These are phyloP conservation scores for Equus przewalskii DNA, from an alignment of 2,113 vertebrate genomes.

Conservation along the genomic window DNA sequence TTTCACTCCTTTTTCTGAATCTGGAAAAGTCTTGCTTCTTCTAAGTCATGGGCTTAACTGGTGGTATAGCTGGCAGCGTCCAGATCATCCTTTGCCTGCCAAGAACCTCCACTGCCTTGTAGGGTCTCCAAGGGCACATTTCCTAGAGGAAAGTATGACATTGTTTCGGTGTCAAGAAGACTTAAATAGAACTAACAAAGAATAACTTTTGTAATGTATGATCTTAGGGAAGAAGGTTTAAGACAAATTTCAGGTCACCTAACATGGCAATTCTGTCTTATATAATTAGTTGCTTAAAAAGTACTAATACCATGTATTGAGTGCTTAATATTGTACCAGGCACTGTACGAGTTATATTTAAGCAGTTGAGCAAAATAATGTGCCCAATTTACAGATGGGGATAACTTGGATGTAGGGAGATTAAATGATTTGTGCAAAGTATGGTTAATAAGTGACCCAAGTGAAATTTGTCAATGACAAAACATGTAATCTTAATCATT, in stretches of 20 bases:
- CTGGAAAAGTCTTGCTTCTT: not conserved
- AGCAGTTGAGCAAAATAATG: not conserved
- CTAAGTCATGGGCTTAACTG: not conserved
- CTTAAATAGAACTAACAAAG: not conserved
- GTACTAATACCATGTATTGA: not conserved
- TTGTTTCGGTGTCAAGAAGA: not conserved
- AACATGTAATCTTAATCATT: not conserved
- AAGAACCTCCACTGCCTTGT: not conserved
- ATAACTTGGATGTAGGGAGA: not conserved
- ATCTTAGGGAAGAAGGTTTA: not conserved
- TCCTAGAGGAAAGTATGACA: not conserved
- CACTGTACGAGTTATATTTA: not conserved
- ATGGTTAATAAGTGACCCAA: not conserved
- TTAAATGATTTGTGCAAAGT: slow-evolving; percentile 7
- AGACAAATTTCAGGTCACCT: not conserved
- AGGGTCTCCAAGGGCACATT: not conserved
- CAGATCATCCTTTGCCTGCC: not conserved
- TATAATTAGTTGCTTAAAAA: slow-evolving; percentile 35
- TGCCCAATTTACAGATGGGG: not conserved
- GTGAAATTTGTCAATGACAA: not conserved
- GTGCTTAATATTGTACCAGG: not conserved
- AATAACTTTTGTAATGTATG: not conserved
- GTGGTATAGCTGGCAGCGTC: not conserved
- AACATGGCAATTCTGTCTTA: not conserved
- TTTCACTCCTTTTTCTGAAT: not conserved